Evolutionary conservation across 2,113 vertebrate genomes (phyloP), one percentile per base, ranked within the genome.

Genomic region (Ancistrus triradiatus): DNA sequence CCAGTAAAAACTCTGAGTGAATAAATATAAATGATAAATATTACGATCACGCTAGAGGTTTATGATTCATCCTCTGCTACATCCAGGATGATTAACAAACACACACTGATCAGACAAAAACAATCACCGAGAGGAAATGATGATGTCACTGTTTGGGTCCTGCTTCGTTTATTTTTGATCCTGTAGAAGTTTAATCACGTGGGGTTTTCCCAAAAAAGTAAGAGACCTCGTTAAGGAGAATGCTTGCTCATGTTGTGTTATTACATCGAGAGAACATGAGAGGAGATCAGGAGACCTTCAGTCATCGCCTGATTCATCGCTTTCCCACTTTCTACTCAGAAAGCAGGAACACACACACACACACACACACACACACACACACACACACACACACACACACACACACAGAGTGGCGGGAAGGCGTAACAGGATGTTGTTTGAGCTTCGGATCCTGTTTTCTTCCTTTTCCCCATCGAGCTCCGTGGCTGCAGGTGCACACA

Each of bases 381-480:
- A 59, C 55, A 82, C 66, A 78, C 17, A 6, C 52, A 10, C 43
- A 42, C 50, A 63, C 59, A 60, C 15, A 46, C 15, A 68, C 44
- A 57, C 35, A 59, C 40, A 60, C 42, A 53, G 46, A n/a, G 49
- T 25, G 28, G 38, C 46, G 15, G 24, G 42, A 63, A 42, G 31
- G 10, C 15, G 61, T 49, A 74, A 66, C 76, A 84, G 84, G 86
- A 88, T 87, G 86, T 88, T 88, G 83, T 86, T 81, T 59, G 63
- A 80, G 66, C 70, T 72, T 59, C 14, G 69, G 69, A 78, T 88
- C 86, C 86, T 88, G 85, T 88, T 87, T 86, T 82, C 74, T 81
- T 82, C 70, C 72, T 11, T 69, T 79, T 78, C 73, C 76, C 78
- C 81, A 81, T 78, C 56, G 2, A 70, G 63, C 40, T 59, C 17